A percentile compares a stretch with the other conserved stretches of the same genome.
These are phyloP conservation scores for Osmerus eperlanus DNA, from an alignment of 2,113 vertebrate genomes.

Conservation along the genomic window DNA sequence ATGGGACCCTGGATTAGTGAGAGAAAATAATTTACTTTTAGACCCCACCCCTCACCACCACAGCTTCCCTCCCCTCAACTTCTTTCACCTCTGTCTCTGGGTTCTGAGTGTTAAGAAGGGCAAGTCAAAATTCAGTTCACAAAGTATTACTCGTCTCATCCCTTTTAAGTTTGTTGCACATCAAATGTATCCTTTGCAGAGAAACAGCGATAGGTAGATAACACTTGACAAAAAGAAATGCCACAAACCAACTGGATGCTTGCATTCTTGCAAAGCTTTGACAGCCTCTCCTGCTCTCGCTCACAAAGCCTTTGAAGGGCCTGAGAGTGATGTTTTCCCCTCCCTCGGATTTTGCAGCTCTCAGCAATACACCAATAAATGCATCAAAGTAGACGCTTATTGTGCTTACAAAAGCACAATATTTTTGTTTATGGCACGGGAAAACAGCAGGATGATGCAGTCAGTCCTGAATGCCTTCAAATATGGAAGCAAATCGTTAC, in stretches of 20 bases:
- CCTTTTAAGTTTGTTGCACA: conserved; percentile 22
- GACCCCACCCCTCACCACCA: neutral
- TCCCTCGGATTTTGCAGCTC: conserved; percentile 14
- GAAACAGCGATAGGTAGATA: conserved; percentile 9
- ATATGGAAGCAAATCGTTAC: too few relatives aligned
- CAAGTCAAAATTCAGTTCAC: conserved; percentile 32
- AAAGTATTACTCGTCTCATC: conserved; percentile 19
- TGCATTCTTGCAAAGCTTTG: neutral
- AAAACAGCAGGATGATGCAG: neutral
- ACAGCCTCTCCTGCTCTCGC: conserved; percentile 6
- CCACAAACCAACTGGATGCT: conserved; percentile 1
- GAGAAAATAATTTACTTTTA: conserved; percentile 24
- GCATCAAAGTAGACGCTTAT: conserved; percentile 3
- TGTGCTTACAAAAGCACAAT: too few relatives aligned
- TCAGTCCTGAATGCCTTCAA: neutral
- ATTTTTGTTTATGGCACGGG: neutral
- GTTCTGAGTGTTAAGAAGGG: conserved; percentile 18
- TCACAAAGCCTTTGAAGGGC: conserved; percentile 13
- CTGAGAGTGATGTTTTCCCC: conserved; percentile 11
- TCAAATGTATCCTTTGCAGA: conserved; percentile 16
- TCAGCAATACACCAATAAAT: conserved; percentile 17
- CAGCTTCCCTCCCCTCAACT: neutral
- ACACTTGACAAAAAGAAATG: conserved; percentile 22
- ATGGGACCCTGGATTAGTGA: conserved; percentile 20
- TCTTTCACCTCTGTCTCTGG: neutral